Conservation (phyloP, 92 coral and sea anemone species). For the Pocillopora grandis region DNA sequence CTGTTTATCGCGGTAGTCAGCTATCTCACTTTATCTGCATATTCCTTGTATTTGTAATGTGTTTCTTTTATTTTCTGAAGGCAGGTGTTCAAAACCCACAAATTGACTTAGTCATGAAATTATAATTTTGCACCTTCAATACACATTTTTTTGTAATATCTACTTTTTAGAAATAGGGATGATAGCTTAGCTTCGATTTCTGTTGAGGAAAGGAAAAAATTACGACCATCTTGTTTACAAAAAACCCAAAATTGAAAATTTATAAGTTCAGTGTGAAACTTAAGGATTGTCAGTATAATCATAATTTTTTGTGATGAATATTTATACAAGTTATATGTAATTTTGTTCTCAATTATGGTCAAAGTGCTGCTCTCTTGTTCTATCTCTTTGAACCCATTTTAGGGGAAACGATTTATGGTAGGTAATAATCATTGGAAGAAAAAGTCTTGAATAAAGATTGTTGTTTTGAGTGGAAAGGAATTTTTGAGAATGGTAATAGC, state of each 20-base stretch:
- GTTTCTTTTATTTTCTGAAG: not conserved
- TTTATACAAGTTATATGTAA: not conserved
- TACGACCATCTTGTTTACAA: too few species aligned
- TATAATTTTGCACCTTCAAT: too few species aligned
- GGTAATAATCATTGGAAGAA: not conserved
- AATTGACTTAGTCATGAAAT: not conserved
- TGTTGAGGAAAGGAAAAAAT: too few species aligned
- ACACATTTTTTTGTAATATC: too few species aligned
- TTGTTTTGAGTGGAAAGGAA: too few species aligned
- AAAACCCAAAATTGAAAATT: too few species aligned
- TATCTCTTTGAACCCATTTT: not conserved
- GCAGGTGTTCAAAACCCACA: slow-evolving; percentile 12
- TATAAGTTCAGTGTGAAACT: too few species aligned
- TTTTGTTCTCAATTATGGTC: not conserved
- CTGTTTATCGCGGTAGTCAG: not conserved
- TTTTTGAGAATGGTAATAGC: too few species aligned
- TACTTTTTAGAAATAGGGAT: too few species aligned
- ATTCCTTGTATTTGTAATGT: not conserved
- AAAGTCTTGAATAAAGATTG: too few species aligned
- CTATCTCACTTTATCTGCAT: slow-evolving; percentile 20
- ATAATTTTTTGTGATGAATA: not conserved
- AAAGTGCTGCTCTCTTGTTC: not conserved
- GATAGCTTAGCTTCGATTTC: too few species aligned
- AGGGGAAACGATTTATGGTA: not conserved
- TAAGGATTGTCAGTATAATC: too few species aligned